A percentile compares a stretch with the other conserved stretches of the same genome.
phyloP scores from a whole-genome alignment of 2,113 vertebrate genomes.

The Entelurus aequoreus region DNA sequence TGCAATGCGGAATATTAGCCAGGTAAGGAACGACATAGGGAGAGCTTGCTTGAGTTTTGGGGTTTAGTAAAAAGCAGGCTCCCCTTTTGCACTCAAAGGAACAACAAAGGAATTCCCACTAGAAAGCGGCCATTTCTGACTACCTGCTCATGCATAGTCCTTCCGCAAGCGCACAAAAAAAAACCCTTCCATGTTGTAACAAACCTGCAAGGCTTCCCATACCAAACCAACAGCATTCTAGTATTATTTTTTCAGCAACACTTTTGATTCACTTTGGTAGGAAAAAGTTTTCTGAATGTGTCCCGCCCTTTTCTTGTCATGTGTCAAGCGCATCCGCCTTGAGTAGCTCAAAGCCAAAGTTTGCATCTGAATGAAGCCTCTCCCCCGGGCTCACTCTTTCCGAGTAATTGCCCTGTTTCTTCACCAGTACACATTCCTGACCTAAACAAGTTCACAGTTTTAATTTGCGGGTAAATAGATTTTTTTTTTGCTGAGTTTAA shows the following conservation, averaged over 20 bases:
- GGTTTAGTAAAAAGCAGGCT: conserved; percentile 13
- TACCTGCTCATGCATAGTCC: conserved; percentile 15
- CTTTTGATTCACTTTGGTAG: conserved; percentile 37
- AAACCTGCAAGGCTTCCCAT: conserved; percentile 49
- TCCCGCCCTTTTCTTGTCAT: conserved; percentile 18
- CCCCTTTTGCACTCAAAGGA: conserved; percentile 32
- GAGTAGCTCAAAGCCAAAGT: conserved; percentile 20
- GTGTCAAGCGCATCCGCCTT: background rate
- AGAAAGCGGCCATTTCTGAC: conserved; percentile 46
- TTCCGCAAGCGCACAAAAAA: conserved; percentile 2
- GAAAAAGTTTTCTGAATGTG: conserved; percentile 29
- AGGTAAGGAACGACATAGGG: conserved; percentile 2
- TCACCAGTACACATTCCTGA: conserved; percentile 36
- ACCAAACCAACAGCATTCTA: conserved; percentile 2
- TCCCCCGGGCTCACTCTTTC: conserved; percentile 55
- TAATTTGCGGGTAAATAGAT: conserved; percentile 66
- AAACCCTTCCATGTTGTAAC: conserved; percentile 53
- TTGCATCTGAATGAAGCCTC: conserved; percentile 46
- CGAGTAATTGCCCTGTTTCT: conserved; percentile 65
- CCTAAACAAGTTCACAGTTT: conserved; percentile 44
- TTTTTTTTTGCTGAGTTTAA: conserved; percentile 70
- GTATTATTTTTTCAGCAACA: conserved; percentile 25
- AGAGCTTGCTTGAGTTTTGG: conserved; percentile 1
- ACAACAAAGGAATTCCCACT: conserved; percentile 62
- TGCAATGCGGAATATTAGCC: conserved; percentile 4